phyloP scores from a whole-genome alignment of 1,140 invertebrate genomes.

The Pantala flavescens region DNA sequence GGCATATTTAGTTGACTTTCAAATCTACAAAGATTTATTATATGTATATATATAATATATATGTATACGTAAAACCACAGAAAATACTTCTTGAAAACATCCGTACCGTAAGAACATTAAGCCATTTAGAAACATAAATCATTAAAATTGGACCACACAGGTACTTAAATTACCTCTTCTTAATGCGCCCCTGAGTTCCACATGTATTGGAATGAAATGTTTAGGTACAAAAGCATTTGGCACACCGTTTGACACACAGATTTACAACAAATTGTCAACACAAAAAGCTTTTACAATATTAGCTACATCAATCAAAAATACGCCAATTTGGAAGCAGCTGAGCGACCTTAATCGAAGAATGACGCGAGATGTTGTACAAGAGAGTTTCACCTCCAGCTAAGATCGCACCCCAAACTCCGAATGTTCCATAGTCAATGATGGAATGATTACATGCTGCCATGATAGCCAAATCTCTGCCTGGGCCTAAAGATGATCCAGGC shows the following conservation, averaged over 20 bases:
- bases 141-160: slow-evolving; percentile 9
- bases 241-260: background rate
- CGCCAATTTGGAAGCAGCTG: slow-evolving; percentile 45
- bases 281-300: background rate
- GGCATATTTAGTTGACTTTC: background rate
- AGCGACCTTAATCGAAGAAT: slow-evolving; percentile 42
- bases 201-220: background rate
- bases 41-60: no score
- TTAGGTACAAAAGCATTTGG: slow-evolving; percentile 2
- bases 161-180: background rate
- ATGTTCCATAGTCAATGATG: slow-evolving; percentile 58
- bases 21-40: background rate
- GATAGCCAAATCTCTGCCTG: slow-evolving; percentile 51
- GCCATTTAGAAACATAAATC: background rate
- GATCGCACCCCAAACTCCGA: slow-evolving; percentile 56
- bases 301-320: slow-evolving; percentile 9
- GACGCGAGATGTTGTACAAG: slow-evolving; percentile 43
- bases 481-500: slow-evolving; percentile 31
- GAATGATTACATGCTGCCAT: slow-evolving; percentile 53
- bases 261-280: background rate
- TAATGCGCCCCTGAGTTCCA: slow-evolving; percentile 1
- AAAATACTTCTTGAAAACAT: slow-evolving; percentile 2
- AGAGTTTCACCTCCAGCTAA: slow-evolving; percentile 49
- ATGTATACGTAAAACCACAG: slow-evolving; percentile 7
- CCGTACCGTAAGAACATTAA: background rate